Evolutionary conservation across 2,113 vertebrate species (phyloP).

Genomic region (Carettochelys insculpta): DNA sequence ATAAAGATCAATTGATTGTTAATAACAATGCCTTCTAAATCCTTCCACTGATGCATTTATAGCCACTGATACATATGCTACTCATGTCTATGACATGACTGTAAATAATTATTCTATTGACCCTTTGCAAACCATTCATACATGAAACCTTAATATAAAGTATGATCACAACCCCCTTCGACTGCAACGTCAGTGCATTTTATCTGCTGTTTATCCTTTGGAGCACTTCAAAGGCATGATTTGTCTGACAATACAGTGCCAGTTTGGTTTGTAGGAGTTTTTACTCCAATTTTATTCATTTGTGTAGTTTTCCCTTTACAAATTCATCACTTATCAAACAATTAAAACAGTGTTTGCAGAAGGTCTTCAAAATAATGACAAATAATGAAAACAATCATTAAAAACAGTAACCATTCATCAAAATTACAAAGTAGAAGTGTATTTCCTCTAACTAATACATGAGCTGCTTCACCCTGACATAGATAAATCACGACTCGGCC

Average conservation of each 20-base stretch:
- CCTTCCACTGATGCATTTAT: neutral
- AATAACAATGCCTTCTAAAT: neutral
- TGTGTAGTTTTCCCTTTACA: neutral
- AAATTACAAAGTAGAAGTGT: conserved; percentile 48
- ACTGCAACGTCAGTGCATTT: neutral
- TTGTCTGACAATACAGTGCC: neutral
- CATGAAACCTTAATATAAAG: neutral
- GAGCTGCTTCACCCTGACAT: conserved; percentile 41
- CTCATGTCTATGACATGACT: neutral
- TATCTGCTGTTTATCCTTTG: neutral
- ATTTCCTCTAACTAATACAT: conserved; percentile 49
- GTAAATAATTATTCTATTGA: neutral
- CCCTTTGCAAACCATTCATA: neutral
- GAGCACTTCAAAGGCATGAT: neutral
- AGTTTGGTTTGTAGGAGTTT: neutral
- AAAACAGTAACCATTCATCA: conserved; percentile 52
- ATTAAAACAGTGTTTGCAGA: conserved; percentile 36
- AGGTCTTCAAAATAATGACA: conserved; percentile 46
- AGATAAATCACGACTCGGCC: conserved; percentile 61
- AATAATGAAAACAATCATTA: conserved; percentile 48
- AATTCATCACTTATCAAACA: conserved; percentile 21
- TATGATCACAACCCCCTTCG: neutral
- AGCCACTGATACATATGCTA: neutral
- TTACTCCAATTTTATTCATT: neutral
- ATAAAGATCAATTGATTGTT: neutral